Base-by-base conservation (phyloP, 2,888 invertebrate genomes). In the Gastracanthus pulcherrimus region DNA sequence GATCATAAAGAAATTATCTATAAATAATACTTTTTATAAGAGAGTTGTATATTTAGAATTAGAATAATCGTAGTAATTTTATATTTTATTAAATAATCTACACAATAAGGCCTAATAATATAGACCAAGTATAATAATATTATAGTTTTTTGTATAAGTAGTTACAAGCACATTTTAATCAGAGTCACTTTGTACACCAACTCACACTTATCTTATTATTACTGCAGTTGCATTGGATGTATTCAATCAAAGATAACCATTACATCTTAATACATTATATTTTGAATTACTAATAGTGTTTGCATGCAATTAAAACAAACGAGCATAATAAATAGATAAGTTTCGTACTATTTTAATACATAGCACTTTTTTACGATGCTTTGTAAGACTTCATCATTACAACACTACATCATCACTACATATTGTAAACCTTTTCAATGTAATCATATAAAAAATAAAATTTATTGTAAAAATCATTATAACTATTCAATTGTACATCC, bases 401-500 rank as follows among this genome's bases (percentile, higher is more conserved):
- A n/a, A 69, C 23, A 67, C n/a, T 38, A 31, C 16, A 64, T 45
- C 6, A n/a, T 60, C 23, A 67, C n/a, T 38, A 31, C 16, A 64
- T 45, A 26, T 67, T 69, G n/a, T 60, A 77, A 38, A 4, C 31
- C 34, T 31, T 55, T 13, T 38, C 41, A 11, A 58, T 60, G 26
- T 60, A 64, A 51, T 23, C 5, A 64, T 26, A 13, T 29, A 29
- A 38, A 34, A 76, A 75, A 74, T 74, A 77, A 80, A 76, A 41
- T 66, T 62, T 51, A 60, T 75, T 48, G 13, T 48, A 62, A 75
- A 64, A 38, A 58, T 66, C 31, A 67, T 80, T 31, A 55, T 77
- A 77, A 60, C 62, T 36, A 34, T 72, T 67, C 60, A 81, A 76
- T 81, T 71, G 66, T 38, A 58, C 16, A 58, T 71, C 23, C 71